Evolutionary conservation across 2,888 invertebrate species (phyloP).

Genomic region (Crepidodera aurea): DNA sequence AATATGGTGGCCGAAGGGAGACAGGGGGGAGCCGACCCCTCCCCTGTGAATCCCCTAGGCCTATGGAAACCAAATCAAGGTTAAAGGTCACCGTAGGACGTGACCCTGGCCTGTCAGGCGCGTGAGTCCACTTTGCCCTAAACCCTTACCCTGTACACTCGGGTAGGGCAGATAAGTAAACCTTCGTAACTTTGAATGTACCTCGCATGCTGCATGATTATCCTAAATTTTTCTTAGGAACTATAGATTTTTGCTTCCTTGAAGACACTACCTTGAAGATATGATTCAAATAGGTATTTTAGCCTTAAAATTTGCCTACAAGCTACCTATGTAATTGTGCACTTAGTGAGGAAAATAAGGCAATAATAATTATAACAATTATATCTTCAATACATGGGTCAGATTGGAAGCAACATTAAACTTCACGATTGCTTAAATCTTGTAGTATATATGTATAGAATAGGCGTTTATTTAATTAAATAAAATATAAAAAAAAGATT

Average conservation of each 20-base stretch:
- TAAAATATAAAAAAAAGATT: too few relatives aligned
- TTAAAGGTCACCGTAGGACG: slow-evolving; percentile 76
- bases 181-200: not conserved
- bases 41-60: slow-evolving; percentile 61
- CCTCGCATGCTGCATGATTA: not conserved
- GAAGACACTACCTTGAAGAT: not conserved
- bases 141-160: slow-evolving; percentile 49
- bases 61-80: slow-evolving; percentile 86
- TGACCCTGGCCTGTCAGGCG: slow-evolving; percentile 70
- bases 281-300: too few relatives aligned
- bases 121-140: slow-evolving; percentile 55
- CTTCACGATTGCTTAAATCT: too few relatives aligned
- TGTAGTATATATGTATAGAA: too few relatives aligned
- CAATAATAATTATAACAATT: too few relatives aligned
- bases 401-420: too few relatives aligned
- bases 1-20: slow-evolving; percentile 28
- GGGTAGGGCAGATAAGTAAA: slow-evolving; percentile 56
- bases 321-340: too few relatives aligned
- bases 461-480: too few relatives aligned
- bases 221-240: not conserved
- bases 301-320: too few relatives aligned
- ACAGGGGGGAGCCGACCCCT: slow-evolving; percentile 48
- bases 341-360: too few relatives aligned
- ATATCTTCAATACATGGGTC: too few relatives aligned
- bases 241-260: slow-evolving; percentile 10